Evolutionary conservation across 2,797 vertebrate species (phyloP).

Genomic region (Dryobates pubescens): DNA sequence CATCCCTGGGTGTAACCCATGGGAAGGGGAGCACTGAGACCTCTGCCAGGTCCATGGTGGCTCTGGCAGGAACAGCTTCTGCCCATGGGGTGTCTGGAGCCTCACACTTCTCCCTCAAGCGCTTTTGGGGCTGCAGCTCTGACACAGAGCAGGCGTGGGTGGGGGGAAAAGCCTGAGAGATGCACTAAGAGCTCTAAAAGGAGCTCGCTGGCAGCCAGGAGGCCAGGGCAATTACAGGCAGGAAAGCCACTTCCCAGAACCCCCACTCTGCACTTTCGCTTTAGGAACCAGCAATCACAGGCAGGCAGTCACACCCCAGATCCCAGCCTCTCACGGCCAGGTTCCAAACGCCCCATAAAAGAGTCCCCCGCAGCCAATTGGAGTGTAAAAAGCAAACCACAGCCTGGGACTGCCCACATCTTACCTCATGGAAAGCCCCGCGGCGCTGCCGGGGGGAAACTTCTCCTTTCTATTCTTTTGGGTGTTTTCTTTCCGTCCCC

Average conservation of each 20-base stretch:
- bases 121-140: neutral
- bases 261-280: neutral
- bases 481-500: neutral
- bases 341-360: constrained; percentile 8
- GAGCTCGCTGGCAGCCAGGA: neutral
- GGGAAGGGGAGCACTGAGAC: accelerated
- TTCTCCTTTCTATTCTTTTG: neutral
- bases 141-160: accelerated
- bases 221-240: neutral
- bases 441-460: accelerated
- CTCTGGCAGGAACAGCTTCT: neutral
- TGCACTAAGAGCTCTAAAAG: neutral
- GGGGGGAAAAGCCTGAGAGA: neutral
- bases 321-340: neutral
- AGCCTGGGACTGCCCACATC: accelerated
- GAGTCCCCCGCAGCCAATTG: neutral
- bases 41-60: accelerated
- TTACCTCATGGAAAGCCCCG: constrained; percentile 22
- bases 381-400: neutral
- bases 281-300: neutral
- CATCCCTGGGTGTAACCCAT: accelerated
- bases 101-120: neutral
- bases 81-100: neutral
- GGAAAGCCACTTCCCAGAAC: constrained; percentile 14
- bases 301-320: neutral